A percentile compares a stretch with the other conserved stretches of the same genome.
Evolutionary conservation across 2,113 vertebrate genomes (phyloP).

Genomic region (Chloebia gouldiae): DNA sequence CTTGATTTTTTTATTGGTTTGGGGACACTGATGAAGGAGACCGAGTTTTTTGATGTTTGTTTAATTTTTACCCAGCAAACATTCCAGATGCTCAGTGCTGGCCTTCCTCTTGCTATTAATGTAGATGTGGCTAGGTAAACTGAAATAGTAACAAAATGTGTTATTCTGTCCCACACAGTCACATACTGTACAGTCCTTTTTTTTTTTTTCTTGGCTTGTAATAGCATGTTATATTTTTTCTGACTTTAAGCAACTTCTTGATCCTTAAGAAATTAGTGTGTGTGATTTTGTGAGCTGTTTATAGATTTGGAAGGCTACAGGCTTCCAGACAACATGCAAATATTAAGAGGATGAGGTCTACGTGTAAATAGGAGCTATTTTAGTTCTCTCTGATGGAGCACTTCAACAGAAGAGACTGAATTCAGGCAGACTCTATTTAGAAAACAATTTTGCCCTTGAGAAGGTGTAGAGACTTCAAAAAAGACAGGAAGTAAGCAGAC

Average conservation of each 20-base stretch:
- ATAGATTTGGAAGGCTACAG: background rate
- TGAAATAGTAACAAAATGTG: background rate
- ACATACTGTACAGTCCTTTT: background rate
- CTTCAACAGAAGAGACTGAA: background rate
- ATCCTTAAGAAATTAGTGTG: constrained; percentile 7
- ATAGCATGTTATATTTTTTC: background rate
- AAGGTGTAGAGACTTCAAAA: constrained; percentile 32
- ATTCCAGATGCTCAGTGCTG: background rate
- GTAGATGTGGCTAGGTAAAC: background rate
- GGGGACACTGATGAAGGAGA: fast-evolving
- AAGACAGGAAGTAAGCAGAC: constrained; percentile 9
- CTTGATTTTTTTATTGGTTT: background rate
- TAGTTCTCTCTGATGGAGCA: background rate
- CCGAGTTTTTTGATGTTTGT: fast-evolving
- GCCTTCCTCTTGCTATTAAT: background rate
- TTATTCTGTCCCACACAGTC: background rate
- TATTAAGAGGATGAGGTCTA: background rate
- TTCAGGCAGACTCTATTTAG: background rate
- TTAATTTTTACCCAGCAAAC: background rate
- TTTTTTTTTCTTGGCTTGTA: background rate
- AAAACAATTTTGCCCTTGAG: constrained; percentile 61
- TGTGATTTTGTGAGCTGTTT: constrained; percentile 30
- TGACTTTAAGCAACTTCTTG: background rate
- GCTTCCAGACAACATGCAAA: background rate
- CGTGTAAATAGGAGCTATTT: constrained; percentile 28